Evolutionary conservation across 2,113 vertebrate species (phyloP), one percentile per base, ranked within the genome.

Genomic region (Trachemys scripta): DNA sequence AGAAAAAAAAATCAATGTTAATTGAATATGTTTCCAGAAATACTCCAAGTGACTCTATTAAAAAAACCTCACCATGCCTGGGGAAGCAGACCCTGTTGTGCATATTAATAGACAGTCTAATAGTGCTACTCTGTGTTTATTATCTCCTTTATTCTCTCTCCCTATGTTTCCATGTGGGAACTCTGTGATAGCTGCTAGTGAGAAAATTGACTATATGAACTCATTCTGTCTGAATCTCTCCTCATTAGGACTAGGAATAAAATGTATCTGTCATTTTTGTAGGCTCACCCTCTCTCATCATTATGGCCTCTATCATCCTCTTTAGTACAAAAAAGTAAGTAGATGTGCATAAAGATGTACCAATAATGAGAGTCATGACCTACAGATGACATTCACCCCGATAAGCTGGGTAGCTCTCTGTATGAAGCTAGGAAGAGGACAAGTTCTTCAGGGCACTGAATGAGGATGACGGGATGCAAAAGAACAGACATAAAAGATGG

Each of bases 11-110:
- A 80, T 75, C 50, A 42, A 59, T 14, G 78, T 42, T 96, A 94
- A 97, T 89, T 93, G 82, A 42, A 83, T 89, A 7, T 57, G 35
- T 87, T 96, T 96, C 92, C 9, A 92, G 92, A 93, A 96, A 93
- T 91, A 76, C 69, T 93, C 75, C 56, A 90, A 81, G 95, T 96
- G 82, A 93, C 51, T 85, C 86, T 25, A 92, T 90, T 93, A 82
- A 94, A 90, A 90, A 85, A 75, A 62, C 79, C 10, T 38, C n/a
- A n/a, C 72, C 17, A 80, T 78, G 92, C 92, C 92, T 94, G 72
- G 88, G 94, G 90, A 97, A 69, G 89, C 6, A 79, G 49, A 82
- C 88, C 69, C 82, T 88, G 38, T 51, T 80, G 35, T 79, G 76
- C 82, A 87, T 95, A 93, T 95, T 92, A 93, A 96, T 72, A 82